Evolutionary conservation across 2,888 invertebrate species (phyloP), one percentile per base, ranked within the genome.

Genomic region (Thyatira batis): DNA sequence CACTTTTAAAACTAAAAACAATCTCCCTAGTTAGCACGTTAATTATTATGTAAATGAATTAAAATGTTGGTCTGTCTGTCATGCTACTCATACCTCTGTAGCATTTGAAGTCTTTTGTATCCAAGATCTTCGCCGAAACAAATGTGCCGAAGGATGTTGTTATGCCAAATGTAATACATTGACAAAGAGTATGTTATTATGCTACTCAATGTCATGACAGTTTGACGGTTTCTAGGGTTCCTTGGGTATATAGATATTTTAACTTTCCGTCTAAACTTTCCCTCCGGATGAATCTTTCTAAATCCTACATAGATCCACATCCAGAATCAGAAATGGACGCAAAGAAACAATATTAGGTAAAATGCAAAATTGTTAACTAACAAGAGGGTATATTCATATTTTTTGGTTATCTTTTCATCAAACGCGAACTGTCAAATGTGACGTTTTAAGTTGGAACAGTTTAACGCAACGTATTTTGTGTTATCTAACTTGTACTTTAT

Each of bases 41-140:
- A 76, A 85, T 85, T 84, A 80, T 82, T 78, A 89, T 90, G 88
- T 75, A 87, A 89, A 90, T 89, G 76, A 88, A 85, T 88, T 81
- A 83, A 73, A 67, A 49, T 72, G 69, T 78, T 69, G 61, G 76
- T 71, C 68, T 77, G 83, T 83, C 78, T 76, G 84, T 82, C 78
- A 85, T 81, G 84, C 73, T 74, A 48, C 48, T 48, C 48, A 27
- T 48, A 17, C 20, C 27, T 81, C 67, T 72, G 54, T 55, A 60
- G 51, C 66, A 80, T 74, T 77, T 78, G 56, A 70, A 72, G 55
- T 49, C 78, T 76, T 79, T 86, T 80, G 82, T 83, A 33, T 58
- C 17, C 52, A 52, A 55, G 55, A 63, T 62, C 65, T 61, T 57
- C 50, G 52, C 67, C 71, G 78, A 69, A 74, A 71, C 80, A 62